Evolutionary conservation across 2,113 vertebrate species (phyloP), one percentile per base, ranked within the genome.

Genomic region (Spheniscus mendiculus): DNA sequence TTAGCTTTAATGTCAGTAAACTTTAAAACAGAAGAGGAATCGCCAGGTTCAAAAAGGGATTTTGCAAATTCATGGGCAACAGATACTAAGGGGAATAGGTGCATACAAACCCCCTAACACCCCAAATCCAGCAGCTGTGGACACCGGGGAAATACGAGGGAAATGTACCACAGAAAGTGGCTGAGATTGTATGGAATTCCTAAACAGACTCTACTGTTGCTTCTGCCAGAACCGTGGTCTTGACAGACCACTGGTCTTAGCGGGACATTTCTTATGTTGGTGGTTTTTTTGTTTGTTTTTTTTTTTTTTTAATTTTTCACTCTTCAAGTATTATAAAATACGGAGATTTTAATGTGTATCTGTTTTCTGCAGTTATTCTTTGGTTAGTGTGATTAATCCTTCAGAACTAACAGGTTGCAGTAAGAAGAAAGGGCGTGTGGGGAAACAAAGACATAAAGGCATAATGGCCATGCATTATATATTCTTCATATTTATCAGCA

Each of bases 401-500:
- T 88, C n/a, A 53, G 63, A 81, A 25, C 6, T 65, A n/a, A 9
- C 5, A 36, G 0, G 0, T 62, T 3, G 2, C 21, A 50, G 4
- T 21, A 53, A 53, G 65, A 55, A 70, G 30, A 4, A 16, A 8
- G 21, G 5, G 10, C 5, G 17, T 42, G 34, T 13, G 8, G 9
- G 6, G 27, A 66, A 45, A 42, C n/a, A 22, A 29, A 55, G 14
- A 52, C 17, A 42, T 7, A 19, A 85, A 45, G 15, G 10, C 5
- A 16, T 38, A 38, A 58, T 66, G 17, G 36, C 6, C 23, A 40
- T 16, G 26, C 12, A 5, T 13, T 13, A 6, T 9, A 17, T 32
- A 4, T 40, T 67, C 32, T 44, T 56, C 17, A 26, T 26, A 15
- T 32, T 6, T 14, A 63, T 30, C 13, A 81, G 16, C 10, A 55